Evolutionary conservation across 2,797 vertebrate species (phyloP).

Genomic region (Chrysocyon brachyurus): DNA sequence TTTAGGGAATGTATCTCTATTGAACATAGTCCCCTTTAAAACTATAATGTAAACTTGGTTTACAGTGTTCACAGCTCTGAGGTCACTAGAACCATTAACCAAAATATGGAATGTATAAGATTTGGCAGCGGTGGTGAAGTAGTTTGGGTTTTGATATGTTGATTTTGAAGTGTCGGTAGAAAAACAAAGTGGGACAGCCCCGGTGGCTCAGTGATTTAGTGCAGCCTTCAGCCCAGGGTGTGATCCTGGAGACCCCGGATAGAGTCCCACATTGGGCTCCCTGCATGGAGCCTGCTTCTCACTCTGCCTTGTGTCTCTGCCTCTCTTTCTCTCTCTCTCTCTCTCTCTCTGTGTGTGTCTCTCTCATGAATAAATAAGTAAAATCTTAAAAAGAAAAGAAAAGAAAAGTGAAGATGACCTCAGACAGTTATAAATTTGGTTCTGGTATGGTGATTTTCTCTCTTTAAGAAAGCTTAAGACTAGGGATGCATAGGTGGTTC

Average conservation of each 20-base stretch:
- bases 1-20: not conserved
- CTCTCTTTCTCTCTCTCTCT: no score
- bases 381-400: no score
- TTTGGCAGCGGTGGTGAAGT: constrained; percentile 16
- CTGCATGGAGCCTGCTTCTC: no score
- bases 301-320: no score
- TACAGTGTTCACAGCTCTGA: constrained; percentile 10
- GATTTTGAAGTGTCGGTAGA: constrained; percentile 6
- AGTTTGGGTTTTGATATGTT: constrained; percentile 36
- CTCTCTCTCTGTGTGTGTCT: no score
- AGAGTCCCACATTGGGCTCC: no score
- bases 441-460: not conserved
- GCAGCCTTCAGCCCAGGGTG: no score
- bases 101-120: not conserved
- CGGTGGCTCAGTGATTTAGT: no score
- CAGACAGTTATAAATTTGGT: not conserved
- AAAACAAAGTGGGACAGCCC: not conserved
- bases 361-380: no score
- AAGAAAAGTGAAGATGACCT: constrained; percentile 5
- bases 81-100: not conserved
- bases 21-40: constrained; percentile 3
- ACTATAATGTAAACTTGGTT: constrained; percentile 10
- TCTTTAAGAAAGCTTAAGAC: not conserved
- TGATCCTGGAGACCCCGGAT: no score
- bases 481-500: no score